A percentile compares a stretch with the other conserved stretches of the same genome.
These are phyloP conservation scores for Etheostoma cragini DNA, from an alignment of 2,113 vertebrate genomes.

Conservation along the genomic window DNA sequence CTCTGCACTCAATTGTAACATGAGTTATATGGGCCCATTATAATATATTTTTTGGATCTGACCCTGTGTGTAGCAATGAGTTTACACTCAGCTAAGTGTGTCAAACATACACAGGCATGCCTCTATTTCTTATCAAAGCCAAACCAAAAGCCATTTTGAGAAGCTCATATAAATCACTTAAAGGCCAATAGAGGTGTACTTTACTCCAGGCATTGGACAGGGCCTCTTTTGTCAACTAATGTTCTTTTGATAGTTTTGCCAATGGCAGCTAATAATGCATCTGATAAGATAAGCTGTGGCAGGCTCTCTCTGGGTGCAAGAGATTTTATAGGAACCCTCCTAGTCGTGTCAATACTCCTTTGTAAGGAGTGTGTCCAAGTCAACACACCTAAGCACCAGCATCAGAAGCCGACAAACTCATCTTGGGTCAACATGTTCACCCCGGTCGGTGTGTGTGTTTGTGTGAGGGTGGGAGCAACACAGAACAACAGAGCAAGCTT, in stretches of 20 bases:
- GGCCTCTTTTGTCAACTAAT: conserved; percentile 77
- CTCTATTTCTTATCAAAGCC: conserved; percentile 72
- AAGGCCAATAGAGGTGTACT: conserved; percentile 67
- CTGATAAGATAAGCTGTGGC: conserved; percentile 85
- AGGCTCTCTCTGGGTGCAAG: conserved; percentile 63
- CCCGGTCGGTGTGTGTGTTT: conserved; percentile 46
- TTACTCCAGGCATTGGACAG: conserved; percentile 68
- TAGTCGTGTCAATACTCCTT: conserved; percentile 80
- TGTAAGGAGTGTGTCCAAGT: conserved; percentile 71
- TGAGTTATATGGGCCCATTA: conserved; percentile 58
- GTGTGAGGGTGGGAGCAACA: conserved; percentile 56
- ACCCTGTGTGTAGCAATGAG: conserved; percentile 41
- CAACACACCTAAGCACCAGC: conserved; percentile 83
- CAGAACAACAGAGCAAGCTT: conserved; percentile 74
- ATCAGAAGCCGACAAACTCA: conserved; percentile 69
- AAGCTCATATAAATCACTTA: conserved; percentile 79
- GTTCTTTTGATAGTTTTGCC: conserved; percentile 88
- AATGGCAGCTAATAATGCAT: conserved; percentile 85
- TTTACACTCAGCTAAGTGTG: conserved; percentile 65
- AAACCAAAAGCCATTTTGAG: conserved; percentile 66
- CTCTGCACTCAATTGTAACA: conserved; percentile 43
- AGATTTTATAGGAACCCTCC: conserved; percentile 66
- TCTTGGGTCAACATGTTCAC: conserved; percentile 63
- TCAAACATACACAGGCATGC: conserved; percentile 55
- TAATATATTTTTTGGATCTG: conserved; percentile 58